A percentile compares a stretch with the other conserved stretches of the same genome.
Conservation (phyloP, 2,888 invertebrate species). For the Coremacera marginata region DNA sequence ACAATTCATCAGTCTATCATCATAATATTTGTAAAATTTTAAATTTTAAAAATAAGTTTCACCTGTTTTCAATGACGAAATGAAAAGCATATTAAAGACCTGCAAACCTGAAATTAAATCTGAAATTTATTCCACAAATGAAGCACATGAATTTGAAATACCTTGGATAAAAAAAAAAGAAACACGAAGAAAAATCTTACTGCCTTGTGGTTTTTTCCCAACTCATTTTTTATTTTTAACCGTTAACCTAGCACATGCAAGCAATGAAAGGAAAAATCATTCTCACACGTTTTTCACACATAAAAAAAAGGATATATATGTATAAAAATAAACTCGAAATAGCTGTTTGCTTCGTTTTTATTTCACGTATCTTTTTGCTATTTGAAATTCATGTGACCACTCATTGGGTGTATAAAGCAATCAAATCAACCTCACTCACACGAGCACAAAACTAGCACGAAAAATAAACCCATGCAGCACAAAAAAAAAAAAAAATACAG, state of each 20-base stretch:
- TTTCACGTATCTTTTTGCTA: not conserved
- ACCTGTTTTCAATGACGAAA: no score
- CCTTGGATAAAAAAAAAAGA: constrained; percentile 50
- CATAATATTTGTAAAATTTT: no score
- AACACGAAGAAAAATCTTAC: not conserved
- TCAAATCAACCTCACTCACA: constrained; percentile 64
- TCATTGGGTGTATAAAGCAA: constrained; percentile 67
- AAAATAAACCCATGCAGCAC: no score
- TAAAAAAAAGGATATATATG: not conserved
- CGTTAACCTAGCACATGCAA: not conserved
- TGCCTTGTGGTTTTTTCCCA: not conserved
- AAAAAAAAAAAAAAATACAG: no score
- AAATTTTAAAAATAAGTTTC: no score
- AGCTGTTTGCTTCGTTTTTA: not conserved
- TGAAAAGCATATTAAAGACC: not conserved
- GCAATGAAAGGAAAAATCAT: constrained; percentile 6
- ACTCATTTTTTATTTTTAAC: not conserved
- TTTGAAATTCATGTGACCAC: constrained; percentile 65
- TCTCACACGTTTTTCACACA: not conserved
- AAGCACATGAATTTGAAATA: constrained; percentile 65
- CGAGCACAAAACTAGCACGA: constrained; percentile 14
- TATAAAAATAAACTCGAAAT: not conserved
- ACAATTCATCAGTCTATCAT: no score
- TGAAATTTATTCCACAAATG: constrained; percentile 64
- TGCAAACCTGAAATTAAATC: constrained; percentile 49